Base-by-base conservation (phyloP, 2,888 invertebrate genomes). In the Scaptomyza caliginosa region DNA sequence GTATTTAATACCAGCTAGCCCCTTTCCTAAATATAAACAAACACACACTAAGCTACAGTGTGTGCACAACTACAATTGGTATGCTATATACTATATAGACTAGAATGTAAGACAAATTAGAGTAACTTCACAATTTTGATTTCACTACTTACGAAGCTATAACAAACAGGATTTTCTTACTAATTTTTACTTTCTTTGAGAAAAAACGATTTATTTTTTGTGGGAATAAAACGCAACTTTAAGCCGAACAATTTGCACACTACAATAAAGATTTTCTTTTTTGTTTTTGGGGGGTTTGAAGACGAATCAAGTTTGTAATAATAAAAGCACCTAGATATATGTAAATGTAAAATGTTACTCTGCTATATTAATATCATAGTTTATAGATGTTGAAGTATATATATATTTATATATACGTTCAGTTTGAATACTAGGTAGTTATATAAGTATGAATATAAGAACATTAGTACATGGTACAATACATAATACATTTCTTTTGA, bases 101-200 rank as follows among this genome's bases (percentile, higher is more conserved):
- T 49, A 32, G 6, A 51, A 38, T 43, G 32, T 24, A 57, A 67
- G 67, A 67, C 45, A 85, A 79, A 76, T 77, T 50, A 74, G 74
- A 74, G 67, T 80, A 69, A 71, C 84, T 79, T 64, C 82, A 57
- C 23, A n/a, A 5, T 60, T 70, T 65, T 68, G 57, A 64, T 76
- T 64, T 52, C 40, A 51, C 74, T 74, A 74, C 72, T 21, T 43
- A 58, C 54, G 62, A 75, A 55, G 50, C 51, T 64, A 70, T 74
- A 77, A 77, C 60, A 69, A 75, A 74, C 57, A 16, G 50, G 49
- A 32, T n/a, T 13, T 10, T 46, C 19, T 21, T 39, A n/a, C n/a
- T 11, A 3, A 16, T 24, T 68, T 85, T 83, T 79, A 76, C 62
- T 80, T 80, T 86, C 80, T 79, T 86, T 67, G 51, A 80, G 86